These are phyloP conservation scores for Toxonevra muliebris DNA, from an alignment of 2,888 invertebrate genomes.

Conservation along the genomic window DNA sequence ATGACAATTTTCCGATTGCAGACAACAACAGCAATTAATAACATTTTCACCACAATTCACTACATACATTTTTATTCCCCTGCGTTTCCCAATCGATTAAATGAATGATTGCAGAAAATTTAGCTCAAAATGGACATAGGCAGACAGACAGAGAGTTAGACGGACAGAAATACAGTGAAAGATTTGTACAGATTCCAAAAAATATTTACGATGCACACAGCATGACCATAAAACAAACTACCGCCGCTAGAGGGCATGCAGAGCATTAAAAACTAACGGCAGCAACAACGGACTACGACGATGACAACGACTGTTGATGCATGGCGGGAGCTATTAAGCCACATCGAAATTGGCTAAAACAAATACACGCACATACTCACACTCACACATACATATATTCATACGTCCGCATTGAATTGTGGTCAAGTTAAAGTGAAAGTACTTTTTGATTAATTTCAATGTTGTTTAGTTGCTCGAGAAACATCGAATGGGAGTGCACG, in stretches of 20 bases:
- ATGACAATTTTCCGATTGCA: constrained; percentile 36
- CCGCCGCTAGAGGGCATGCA: background rate
- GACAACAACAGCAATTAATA: constrained; percentile 38
- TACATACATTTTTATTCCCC: constrained; percentile 1
- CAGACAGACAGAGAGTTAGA: background rate
- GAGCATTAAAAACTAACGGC: constrained; percentile 10
- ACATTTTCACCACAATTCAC: constrained; percentile 13
- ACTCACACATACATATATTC: background rate
- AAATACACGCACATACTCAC: background rate
- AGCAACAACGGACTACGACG: background rate
- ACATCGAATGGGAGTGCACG: background rate
- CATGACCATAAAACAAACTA: background rate
- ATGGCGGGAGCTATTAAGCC: constrained; percentile 21
- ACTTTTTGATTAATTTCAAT: constrained; percentile 29
- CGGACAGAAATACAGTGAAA: too few relatives aligned
- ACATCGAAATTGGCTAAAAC: constrained; percentile 33
- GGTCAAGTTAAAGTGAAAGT: constrained; percentile 20
- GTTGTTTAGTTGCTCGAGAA: constrained; percentile 12
- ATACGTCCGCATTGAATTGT: constrained; percentile 1
- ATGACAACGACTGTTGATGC: constrained; percentile 18
- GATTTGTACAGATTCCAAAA: too few relatives aligned
- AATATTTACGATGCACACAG: background rate
- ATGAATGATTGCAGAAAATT: background rate
- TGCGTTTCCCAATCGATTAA: background rate
- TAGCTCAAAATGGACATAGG: background rate